Conservation (phyloP, 2,888 invertebrate genomes). For the Alsophila aescularia region DNA sequence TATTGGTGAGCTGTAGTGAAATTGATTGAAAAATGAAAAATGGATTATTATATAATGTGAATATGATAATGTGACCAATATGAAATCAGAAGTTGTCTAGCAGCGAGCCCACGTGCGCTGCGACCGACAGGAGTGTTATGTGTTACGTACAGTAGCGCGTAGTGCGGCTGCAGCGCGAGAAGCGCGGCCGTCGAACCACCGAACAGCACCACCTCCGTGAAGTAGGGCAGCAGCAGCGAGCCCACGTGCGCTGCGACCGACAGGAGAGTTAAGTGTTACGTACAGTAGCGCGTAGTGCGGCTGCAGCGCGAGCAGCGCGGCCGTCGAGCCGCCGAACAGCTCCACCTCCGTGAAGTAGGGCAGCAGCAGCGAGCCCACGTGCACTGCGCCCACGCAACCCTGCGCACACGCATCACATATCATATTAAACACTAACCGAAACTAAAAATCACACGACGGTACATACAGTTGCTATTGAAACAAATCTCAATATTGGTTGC, state of each 20-base stretch:
- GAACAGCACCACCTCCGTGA: conserved; percentile 90
- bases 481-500: too few relatives aligned
- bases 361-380: conserved; percentile 92
- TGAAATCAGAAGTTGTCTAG: too few relatives aligned
- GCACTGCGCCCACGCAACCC: conserved; percentile 95
- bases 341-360: conserved; percentile 93
- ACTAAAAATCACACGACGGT: too few relatives aligned
- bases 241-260: conserved; percentile 89
- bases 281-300: conserved; percentile 73
- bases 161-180: conserved; percentile 74
- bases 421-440: too few relatives aligned
- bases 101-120: too few relatives aligned
- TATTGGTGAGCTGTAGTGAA: too few relatives aligned
- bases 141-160: conserved; percentile 61
- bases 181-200: conserved; percentile 78
- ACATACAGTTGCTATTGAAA: too few relatives aligned
- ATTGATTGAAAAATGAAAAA: too few relatives aligned
- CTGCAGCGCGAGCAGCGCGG: conserved; percentile 70
- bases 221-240: conserved; percentile 92
- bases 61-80: too few relatives aligned
- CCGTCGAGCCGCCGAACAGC: conserved; percentile 86
- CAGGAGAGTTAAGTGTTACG: conserved; percentile 22
- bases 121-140: too few relatives aligned
- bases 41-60: too few relatives aligned
- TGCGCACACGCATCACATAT: conserved; percentile 56